Evolutionary conservation across 2,888 invertebrate genomes (phyloP).

Genomic region (Mantis religiosa): DNA sequence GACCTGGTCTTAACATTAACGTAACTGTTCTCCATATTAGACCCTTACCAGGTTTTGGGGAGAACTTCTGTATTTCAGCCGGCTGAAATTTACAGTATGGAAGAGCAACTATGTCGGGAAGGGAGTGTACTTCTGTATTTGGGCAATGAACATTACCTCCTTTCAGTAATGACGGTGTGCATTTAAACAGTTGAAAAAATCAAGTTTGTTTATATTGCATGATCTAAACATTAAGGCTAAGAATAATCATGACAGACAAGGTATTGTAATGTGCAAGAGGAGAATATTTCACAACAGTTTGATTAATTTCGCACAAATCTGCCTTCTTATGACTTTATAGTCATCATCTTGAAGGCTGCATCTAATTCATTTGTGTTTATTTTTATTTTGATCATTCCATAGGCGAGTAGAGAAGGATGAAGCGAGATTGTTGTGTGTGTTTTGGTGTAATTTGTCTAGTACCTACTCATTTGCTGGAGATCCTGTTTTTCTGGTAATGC

Average conservation of each 20-base stretch:
- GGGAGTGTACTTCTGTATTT: not conserved
- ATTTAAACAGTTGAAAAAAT: not conserved
- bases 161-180: not conserved
- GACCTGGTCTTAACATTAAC: too few relatives aligned
- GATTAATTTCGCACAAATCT: not conserved
- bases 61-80: too few relatives aligned
- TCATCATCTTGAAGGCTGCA: not conserved
- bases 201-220: not conserved
- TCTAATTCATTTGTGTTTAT: not conserved
- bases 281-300: not conserved
- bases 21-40: too few relatives aligned
- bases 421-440: not conserved
- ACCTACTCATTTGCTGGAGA: too few relatives aligned
- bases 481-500: too few relatives aligned
- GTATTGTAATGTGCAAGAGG: not conserved
- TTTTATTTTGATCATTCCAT: not conserved
- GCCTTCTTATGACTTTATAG: not conserved
- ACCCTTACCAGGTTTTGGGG: too few relatives aligned
- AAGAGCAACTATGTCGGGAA: not conserved
- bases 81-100: not conserved
- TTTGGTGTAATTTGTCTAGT: too few relatives aligned
- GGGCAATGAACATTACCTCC: too few relatives aligned
- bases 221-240: not conserved
- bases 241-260: not conserved
- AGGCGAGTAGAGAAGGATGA: too few relatives aligned